A percentile compares a stretch with the other conserved stretches of the same genome.
These are phyloP conservation scores for Melanerpes formicivorus DNA, from an alignment of 2,113 vertebrate species.

Conservation along the genomic window DNA sequence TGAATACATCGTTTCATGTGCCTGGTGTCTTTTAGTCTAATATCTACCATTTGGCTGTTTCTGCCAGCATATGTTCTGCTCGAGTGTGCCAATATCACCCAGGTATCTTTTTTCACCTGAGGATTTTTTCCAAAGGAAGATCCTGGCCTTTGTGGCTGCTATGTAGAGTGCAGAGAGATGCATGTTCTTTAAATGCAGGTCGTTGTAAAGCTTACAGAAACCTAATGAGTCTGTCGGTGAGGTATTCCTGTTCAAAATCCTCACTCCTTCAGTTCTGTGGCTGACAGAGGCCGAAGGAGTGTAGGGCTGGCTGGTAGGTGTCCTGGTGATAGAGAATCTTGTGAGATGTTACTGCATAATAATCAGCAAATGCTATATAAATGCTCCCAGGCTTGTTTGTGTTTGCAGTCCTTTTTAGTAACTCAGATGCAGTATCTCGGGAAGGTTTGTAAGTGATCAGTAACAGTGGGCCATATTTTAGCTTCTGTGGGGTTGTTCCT, in stretches of 20 bases:
- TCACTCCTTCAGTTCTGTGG: not conserved
- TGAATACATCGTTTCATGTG: not conserved
- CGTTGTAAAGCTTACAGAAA: not conserved
- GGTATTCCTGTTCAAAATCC: rapidly evolving
- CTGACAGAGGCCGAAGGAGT: not conserved
- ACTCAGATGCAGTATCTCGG: not conserved
- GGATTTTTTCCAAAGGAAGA: not conserved
- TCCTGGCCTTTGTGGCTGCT: not conserved
- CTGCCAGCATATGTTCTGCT: not conserved
- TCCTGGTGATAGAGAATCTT: not conserved
- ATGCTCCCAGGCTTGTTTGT: not conserved
- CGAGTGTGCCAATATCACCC: not conserved
- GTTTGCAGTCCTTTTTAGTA: not conserved
- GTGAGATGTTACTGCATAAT: not conserved
- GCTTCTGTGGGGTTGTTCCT: not conserved
- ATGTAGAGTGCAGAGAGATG: not conserved
- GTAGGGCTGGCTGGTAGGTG: not conserved
- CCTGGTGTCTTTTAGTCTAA: not conserved
- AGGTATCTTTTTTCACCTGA: not conserved
- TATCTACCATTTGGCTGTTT: not conserved
- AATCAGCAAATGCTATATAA: not conserved
- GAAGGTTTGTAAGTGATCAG: not conserved
- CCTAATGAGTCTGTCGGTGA: not conserved
- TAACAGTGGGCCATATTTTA: not conserved
- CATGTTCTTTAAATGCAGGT: not conserved